phyloP scores from a whole-genome alignment of 2,797 vertebrate species.

The Pangasius mekongensis region DNA sequence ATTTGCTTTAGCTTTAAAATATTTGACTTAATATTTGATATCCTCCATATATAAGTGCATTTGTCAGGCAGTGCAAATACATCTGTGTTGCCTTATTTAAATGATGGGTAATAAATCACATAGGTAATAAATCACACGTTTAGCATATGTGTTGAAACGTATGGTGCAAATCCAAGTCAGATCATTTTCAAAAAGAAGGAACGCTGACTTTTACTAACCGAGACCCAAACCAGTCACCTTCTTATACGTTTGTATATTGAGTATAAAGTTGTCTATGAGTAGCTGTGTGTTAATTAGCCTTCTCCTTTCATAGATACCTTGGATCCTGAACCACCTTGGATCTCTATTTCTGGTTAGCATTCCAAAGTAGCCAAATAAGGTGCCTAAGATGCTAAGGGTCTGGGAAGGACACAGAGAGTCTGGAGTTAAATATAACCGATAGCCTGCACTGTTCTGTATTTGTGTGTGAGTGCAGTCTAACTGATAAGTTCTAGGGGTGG shows the following conservation, averaged over 20 bases:
- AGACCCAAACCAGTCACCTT: background rate
- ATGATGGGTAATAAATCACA: background rate
- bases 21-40: background rate
- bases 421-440: constrained; percentile 59
- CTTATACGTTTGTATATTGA: background rate
- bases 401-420: constrained; percentile 41
- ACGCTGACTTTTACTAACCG: background rate
- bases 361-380: constrained; percentile 60
- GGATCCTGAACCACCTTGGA: constrained; percentile 35
- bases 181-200: background rate
- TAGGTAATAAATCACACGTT: background rate
- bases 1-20: background rate
- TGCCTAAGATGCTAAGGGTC: constrained; percentile 44
- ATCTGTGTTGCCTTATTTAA: background rate
- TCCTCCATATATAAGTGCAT: background rate
- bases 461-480: constrained; percentile 37
- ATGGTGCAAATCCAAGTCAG: background rate
- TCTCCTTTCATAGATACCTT: constrained; percentile 42
- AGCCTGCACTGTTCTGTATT: constrained; percentile 34
- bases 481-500: constrained; percentile 48
- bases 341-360: constrained; percentile 54
- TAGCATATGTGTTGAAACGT: background rate
- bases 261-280: constrained; percentile 10
- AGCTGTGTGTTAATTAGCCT: constrained; percentile 26
- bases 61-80: background rate